Evolutionary conservation across 1,140 invertebrate genomes (phyloP).

Genomic region (Rhagoletis pomonella): DNA sequence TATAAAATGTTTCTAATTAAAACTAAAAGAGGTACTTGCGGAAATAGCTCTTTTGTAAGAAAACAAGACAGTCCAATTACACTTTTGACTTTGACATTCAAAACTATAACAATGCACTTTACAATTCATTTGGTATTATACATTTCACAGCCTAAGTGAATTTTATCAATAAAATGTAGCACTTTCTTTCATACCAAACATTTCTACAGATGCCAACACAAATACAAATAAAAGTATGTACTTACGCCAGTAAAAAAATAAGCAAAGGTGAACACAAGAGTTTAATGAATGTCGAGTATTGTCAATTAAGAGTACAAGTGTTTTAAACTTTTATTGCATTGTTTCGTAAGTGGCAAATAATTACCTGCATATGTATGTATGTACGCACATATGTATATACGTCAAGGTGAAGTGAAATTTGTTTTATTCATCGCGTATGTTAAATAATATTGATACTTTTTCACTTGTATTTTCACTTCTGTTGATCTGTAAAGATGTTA

Average conservation of each 20-base stretch:
- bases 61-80: neutral
- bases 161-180: neutral
- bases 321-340: neutral
- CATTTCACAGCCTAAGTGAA: neutral
- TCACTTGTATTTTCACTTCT: neutral
- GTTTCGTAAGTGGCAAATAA: too few relatives aligned
- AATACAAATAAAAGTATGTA: neutral
- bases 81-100: conserved; percentile 9
- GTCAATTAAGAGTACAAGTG: neutral
- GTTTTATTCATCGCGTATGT: neutral
- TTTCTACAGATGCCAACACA: neutral
- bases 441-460: neutral
- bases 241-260: too few relatives aligned
- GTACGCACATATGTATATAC: neutral
- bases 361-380: too few relatives aligned
- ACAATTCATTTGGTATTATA: neutral
- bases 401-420: neutral
- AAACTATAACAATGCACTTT: neutral
- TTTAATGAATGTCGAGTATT: neutral
- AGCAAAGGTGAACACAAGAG: neutral
- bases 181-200: neutral
- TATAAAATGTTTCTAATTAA: too few relatives aligned
- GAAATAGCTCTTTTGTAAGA: neutral
- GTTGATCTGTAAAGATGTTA: neutral
- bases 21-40: too few relatives aligned